Conservation (phyloP, 2,113 vertebrate genomes). For the Thunnus maccoyii region DNA sequence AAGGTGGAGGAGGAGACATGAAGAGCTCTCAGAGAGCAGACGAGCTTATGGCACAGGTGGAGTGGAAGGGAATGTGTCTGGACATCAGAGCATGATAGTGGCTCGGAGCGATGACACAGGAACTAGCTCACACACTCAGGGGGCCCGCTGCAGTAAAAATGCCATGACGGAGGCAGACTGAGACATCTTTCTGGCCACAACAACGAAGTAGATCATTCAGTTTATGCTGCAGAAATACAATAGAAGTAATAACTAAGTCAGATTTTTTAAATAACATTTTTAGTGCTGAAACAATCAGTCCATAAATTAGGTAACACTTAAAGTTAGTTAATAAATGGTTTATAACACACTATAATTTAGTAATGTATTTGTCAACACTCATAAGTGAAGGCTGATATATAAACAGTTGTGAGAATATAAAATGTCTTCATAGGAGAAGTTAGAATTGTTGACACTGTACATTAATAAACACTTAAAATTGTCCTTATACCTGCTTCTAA, state of each 20-base stretch:
- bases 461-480: too few relatives aligned
- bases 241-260: too few relatives aligned
- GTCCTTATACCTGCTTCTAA: too few relatives aligned
- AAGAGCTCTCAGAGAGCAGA: conserved; percentile 57
- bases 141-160: conserved; percentile 27
- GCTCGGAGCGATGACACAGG: conserved; percentile 62
- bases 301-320: too few relatives aligned
- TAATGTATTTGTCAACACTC: too few relatives aligned
- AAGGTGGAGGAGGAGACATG: conserved; percentile 44
- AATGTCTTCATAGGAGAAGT: too few relatives aligned
- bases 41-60: conserved; percentile 72
- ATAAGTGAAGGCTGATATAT: too few relatives aligned
- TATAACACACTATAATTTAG: too few relatives aligned
- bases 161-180: not conserved
- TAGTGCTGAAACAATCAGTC: not conserved
- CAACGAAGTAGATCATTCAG: not conserved
- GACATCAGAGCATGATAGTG: conserved; percentile 68
- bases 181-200: not conserved
- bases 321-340: too few relatives aligned
- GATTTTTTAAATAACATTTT: not conserved
- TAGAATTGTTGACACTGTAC: too few relatives aligned
- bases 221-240: not conserved
- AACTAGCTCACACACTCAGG: conserved; percentile 31
- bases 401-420: too few relatives aligned
- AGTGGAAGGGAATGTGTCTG: conserved; percentile 84